A percentile compares a stretch with the other conserved stretches of the same genome.
Conservation (phyloP, 2,888 invertebrate genomes). For the Dicranocentrus wangi region DNA sequence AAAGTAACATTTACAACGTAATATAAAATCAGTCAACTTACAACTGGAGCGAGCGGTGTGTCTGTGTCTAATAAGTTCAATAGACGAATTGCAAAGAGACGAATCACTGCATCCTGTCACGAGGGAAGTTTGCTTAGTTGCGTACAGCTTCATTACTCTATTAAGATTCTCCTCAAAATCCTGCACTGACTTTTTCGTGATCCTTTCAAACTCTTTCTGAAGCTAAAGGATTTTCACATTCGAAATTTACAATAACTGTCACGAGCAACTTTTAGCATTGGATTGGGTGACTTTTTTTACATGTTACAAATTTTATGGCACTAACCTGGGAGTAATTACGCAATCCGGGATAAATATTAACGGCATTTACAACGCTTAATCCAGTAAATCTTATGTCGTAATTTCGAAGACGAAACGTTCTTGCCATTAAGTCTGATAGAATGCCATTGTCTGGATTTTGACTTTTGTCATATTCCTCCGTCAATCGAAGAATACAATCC, state of each 20-base stretch:
- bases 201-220: slow-evolving; percentile 22
- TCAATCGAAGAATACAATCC: neutral
- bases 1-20: neutral
- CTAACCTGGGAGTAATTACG: slow-evolving; percentile 2
- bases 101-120: neutral
- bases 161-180: slow-evolving; percentile 26
- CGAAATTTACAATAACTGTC: neutral
- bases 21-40: neutral
- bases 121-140: neutral
- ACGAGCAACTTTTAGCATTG: neutral
- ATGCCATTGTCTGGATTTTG: neutral
- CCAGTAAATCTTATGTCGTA: neutral
- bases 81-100: too few species aligned
- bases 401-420: slow-evolving; percentile 10
- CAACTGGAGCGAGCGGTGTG: neutral
- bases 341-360: slow-evolving; percentile 31
- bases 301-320: neutral
- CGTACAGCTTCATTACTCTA: slow-evolving; percentile 7
- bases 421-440: neutral
- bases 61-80: too few species aligned
- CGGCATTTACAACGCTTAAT: slow-evolving; percentile 9
- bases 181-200: slow-evolving; percentile 2
- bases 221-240: slow-evolving; percentile 12
- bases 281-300: neutral
- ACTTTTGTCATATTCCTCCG: neutral